These are phyloP conservation scores for Steinernema carpocapsae DNA, from an alignment of 2,888 invertebrate species.

Conservation along the genomic window DNA sequence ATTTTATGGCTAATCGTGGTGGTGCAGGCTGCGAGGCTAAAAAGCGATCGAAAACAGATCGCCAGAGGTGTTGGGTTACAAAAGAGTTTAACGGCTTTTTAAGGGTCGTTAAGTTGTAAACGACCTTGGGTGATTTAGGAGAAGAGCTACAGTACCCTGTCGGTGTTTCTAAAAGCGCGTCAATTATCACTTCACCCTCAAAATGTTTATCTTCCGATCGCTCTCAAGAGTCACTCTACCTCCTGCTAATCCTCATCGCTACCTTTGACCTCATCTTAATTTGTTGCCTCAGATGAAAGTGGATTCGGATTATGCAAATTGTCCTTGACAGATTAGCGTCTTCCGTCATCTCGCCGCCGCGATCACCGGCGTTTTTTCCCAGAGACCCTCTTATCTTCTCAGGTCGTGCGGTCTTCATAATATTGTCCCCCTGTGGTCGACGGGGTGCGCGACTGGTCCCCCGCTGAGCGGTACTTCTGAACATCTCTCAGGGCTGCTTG, in stretches of 20 bases:
- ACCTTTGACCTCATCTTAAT: slow-evolving; percentile 29
- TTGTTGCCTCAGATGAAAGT: slow-evolving; percentile 9
- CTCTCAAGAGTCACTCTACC: neutral
- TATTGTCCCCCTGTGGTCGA: no score
- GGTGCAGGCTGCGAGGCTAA: neutral
- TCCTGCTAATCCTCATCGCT: slow-evolving; percentile 26
- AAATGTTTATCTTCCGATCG: slow-evolving; percentile 1
- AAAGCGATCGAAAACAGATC: neutral
- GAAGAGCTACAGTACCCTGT: slow-evolving; percentile 4
- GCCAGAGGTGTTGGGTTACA: slow-evolving; percentile 33
- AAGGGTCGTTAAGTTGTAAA: neutral
- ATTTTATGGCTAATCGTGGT: no score
- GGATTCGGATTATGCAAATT: slow-evolving; percentile 32
- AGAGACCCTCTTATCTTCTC: slow-evolving; percentile 1
- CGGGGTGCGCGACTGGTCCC: slow-evolving; percentile 29
- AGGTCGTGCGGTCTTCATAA: neutral
- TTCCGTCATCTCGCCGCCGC: slow-evolving; percentile 27
- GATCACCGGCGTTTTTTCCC: slow-evolving; percentile 23
- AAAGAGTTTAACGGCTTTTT: slow-evolving; percentile 8
- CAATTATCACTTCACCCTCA: neutral
- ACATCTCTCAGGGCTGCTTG: neutral
- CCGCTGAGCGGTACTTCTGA: neutral
- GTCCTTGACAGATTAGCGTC: slow-evolving; percentile 24
- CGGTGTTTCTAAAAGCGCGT: neutral
- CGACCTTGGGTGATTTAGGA: no score